Base-by-base conservation (phyloP, 2,113 vertebrate genomes). In the Riparia riparia region DNA sequence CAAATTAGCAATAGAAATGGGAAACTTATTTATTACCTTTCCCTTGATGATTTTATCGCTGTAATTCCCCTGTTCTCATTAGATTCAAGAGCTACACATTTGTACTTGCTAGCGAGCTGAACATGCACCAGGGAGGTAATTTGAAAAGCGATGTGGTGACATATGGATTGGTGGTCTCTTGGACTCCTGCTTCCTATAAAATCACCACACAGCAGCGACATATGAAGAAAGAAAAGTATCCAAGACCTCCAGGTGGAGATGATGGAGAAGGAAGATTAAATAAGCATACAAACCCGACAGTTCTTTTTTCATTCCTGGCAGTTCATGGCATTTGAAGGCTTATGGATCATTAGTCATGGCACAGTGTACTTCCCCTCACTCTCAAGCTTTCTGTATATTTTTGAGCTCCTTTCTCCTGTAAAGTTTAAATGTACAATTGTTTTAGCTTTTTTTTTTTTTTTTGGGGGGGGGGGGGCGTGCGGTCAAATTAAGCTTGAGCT, bases 321-420 rank as follows among this genome's bases (percentile, higher is more conserved):
- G 82, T 60, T 82, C 58, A 39, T 41, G 79, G 58, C 63, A 72
- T 91, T 90, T 93, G 93, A 93, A 96, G 82, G 85, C n/a, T 83
- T 81, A 87, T 78, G 88, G 16, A 60, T 88, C 90, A 92, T 94
- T 83, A 91, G 68, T 77, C 79, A 77, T 47, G 71, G 93, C 78
- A 82, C 34, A 51, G 39, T 0, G 1, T 24, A 31, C 56, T 82
- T 89, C 39, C 54, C 21, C 65, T 37, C 65, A 53, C 63, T 60
- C 92, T 80, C 50, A 9, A 80, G 42, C n/a, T 57, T 83, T 47
- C 68, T 32, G 31, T 56, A n/a, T 12, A 71, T 89, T 82, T 94
- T 74, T 7, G 14, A 72, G 45, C 29, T 85, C 51, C 24, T 73
- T 74, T 77, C 32, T 73, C 22, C 41, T 51, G 44, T 70, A 32